Base-by-base conservation (phyloP, 2,113 vertebrate genomes). In the Tetraodon nigroviridis region DNA sequence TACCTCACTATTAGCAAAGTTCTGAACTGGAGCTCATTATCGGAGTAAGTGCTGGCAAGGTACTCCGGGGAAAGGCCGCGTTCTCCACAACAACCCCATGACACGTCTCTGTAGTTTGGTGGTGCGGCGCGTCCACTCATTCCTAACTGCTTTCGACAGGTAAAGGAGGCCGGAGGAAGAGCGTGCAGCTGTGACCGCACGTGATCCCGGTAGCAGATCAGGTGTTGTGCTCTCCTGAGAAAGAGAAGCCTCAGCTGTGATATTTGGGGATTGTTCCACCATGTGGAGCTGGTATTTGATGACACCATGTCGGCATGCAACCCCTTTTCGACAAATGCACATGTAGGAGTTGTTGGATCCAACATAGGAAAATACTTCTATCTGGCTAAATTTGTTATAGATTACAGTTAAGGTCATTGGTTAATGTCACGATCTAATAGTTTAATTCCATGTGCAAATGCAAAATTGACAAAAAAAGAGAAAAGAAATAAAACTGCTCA, bases 131-230 rank as follows among this genome's bases (percentile, higher is more conserved):
- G 65, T 76, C 58, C 66, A 52, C 61, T 81, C 59, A 12, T 2
- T 27, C n/a, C 48, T 85, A 86, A 88, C 67, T 45, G 68, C 46
- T 75, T 73, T 55, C 2, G 82, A 86, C 82, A 85, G 82, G 2
- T 82, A 71, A 79, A 66, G 73, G 63, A 80, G 75, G 68, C 47
- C 8, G 69, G 62, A 78, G 61, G 67, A 42, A 49, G 65, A 50
- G 57, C 48, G 37, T 65, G 66, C 78, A 81, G 71, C 74, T 80
- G 80, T 57, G 65, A 48, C 64, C 65, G 67, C 14, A 20, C 65
- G 56, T 2, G 0, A 75, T 81, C 71, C 82, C 71, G 74, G 67
- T 73, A 69, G 64, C 54, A 55, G 62, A 72, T 83, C 73, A 78
- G 67, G 73, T 76, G 48, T 51, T 57, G 16, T 50, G 17, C 20